phyloP scores from a whole-genome alignment of 2,113 vertebrate genomes.

The Pseudopipra pipra region DNA sequence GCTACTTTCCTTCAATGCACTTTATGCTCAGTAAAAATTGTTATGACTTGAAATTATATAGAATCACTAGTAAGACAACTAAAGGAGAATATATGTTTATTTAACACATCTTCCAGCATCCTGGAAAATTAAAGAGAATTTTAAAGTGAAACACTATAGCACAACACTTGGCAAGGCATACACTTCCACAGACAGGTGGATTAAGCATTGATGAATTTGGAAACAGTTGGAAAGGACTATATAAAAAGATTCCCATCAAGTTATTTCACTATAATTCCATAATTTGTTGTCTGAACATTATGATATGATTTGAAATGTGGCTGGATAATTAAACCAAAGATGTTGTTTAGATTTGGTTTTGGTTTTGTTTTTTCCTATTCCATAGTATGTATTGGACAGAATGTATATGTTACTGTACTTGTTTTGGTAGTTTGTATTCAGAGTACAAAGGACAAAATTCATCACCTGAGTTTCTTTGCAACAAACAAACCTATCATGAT shows the following conservation, averaged over 20 bases:
- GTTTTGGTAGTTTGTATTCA: neutral
- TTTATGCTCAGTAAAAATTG: conserved; percentile 50
- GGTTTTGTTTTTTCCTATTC: neutral
- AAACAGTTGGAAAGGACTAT: neutral
- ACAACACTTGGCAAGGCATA: neutral
- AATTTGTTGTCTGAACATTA: neutral
- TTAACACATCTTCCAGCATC: conserved; percentile 26
- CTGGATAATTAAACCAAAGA: neutral
- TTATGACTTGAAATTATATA: conserved; percentile 11
- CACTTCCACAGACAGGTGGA: neutral
- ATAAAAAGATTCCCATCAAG: neutral
- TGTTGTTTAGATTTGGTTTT: neutral
- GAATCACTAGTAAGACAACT: conserved; percentile 3
- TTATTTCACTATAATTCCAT: neutral
- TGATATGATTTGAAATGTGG: neutral
- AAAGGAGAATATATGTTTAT: conserved; percentile 15
- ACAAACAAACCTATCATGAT: neutral
- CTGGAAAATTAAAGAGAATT: conserved; percentile 53
- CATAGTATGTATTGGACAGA: neutral
- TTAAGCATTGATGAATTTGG: conserved; percentile 6
- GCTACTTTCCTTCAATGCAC: conserved; percentile 4
- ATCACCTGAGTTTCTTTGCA: neutral
- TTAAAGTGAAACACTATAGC: conserved; percentile 2
- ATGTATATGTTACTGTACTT: neutral
- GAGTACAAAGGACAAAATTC: neutral